phyloP scores from a whole-genome alignment of 2,888 invertebrate species.

The Ischnus inquisitorius region DNA sequence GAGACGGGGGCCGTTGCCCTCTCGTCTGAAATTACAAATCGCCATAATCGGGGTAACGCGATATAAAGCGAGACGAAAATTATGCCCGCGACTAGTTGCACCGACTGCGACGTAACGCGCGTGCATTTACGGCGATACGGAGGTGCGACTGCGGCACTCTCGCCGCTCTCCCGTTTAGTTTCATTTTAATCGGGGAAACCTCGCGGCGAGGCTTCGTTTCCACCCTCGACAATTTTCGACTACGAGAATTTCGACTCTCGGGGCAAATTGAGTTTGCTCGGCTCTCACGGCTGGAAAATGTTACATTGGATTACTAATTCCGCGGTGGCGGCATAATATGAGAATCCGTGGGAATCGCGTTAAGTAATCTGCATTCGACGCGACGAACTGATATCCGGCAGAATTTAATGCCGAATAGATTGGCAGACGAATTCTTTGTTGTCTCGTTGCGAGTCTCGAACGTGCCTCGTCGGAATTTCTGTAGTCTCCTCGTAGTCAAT shows the following conservation, averaged over 20 bases:
- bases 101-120: background rate
- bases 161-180: constrained; percentile 10
- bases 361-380: background rate
- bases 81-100: constrained; percentile 10
- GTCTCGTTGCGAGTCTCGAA: background rate
- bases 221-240: constrained; percentile 28
- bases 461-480: background rate
- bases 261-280: constrained; percentile 39
- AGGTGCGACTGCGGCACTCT: constrained; percentile 22
- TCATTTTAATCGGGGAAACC: constrained; percentile 25
- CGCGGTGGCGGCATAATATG: background rate
- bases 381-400: constrained; percentile 1
- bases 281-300: constrained; percentile 27
- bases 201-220: constrained; percentile 9
- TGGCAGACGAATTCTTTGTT: background rate
- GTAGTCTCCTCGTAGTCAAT: background rate
- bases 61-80: constrained; percentile 51
- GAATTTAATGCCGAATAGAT: constrained; percentile 1
- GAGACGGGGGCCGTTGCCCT: constrained; percentile 42
- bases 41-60: constrained; percentile 55
- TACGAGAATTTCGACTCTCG: background rate
- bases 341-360: constrained; percentile 2
- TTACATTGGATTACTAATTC: constrained; percentile 28
- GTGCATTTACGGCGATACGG: background rate
- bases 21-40: constrained; percentile 58